These are phyloP conservation scores for Chloropsis cyanopogon DNA, from an alignment of 2,113 vertebrate species.

Conservation along the genomic window DNA sequence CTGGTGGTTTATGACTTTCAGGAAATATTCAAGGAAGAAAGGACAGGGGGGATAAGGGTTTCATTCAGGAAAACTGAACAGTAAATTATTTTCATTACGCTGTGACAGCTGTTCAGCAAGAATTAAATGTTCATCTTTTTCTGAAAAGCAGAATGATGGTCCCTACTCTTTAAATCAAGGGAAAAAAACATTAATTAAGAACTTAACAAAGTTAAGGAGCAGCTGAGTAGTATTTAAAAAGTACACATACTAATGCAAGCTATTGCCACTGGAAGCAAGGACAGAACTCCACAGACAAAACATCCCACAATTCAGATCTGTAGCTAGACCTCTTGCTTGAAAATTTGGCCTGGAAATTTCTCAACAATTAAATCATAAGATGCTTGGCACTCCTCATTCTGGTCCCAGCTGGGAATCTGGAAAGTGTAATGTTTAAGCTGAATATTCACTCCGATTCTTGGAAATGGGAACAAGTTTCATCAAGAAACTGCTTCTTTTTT, in stretches of 20 bases:
- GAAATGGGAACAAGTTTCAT: constrained; percentile 1
- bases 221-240: neutral
- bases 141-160: neutral
- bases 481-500: neutral
- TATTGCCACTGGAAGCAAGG: neutral
- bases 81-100: neutral
- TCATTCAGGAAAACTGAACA: neutral
- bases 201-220: neutral
- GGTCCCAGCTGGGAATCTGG: constrained; percentile 36
- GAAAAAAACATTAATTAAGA: neutral
- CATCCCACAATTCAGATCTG: neutral
- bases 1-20: neutral
- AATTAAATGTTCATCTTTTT: neutral
- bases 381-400: neutral
- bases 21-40: neutral
- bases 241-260: neutral
- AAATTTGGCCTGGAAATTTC: constrained; percentile 36
- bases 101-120: neutral
- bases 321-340: neutral
- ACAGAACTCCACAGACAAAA: neutral
- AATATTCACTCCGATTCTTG: constrained; percentile 28
- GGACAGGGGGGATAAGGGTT: neutral
- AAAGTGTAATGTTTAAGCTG: neutral
- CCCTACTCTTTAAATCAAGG: neutral
- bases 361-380: constrained; percentile 22